Evolutionary conservation across 2,113 vertebrate species (phyloP), one percentile per base, ranked within the genome.

Genomic region (Eptatretus burgeri): DNA sequence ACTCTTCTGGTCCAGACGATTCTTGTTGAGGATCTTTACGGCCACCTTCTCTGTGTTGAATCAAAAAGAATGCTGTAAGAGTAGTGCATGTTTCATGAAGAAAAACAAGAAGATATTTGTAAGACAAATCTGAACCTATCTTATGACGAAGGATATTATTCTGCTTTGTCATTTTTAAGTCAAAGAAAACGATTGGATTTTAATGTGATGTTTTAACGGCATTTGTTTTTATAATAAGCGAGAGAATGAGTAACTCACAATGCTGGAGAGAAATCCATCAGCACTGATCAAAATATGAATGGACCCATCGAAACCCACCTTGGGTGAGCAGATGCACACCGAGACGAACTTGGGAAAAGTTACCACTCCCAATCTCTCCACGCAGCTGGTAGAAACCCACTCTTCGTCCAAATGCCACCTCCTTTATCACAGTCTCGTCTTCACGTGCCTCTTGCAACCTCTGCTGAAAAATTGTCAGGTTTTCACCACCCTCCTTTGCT

Each of bases 21-120:
- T 85, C 76, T 98, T 98, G 72, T 98, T 89, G 70, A 98, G 72
- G 74, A 96, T 91, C 75, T 96, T 96, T 69, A 98, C 89, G 53
- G 91, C 89, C 69, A 98, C 91, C 75, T 91, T 98, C 71, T 98
- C 89, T 96, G 74, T 64, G 65, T 8, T 65, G 65, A 68, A 66
- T 63, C 68, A 70, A 73, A 76, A 71, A 62, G 65, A 67, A 74
- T 64, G 69, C 71, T 66, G 68, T 70, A 70, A 73, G 74, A 70
- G 71, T 72, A 72, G 72, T 69, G 67, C 63, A 69, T 68, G 69
- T 62, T 51, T 68, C 65, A 70, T 67, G 53, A 63, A 63, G 67
- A 72, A 66, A 18, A 16, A 18, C 14, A 60, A 18, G 27, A 60
- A 18, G 27, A 41, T 41, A 41, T 41, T 41, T 7, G 7, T 41